phyloP scores from a whole-genome alignment of 2,113 vertebrate genomes.

The Peromyscus maniculatus region DNA sequence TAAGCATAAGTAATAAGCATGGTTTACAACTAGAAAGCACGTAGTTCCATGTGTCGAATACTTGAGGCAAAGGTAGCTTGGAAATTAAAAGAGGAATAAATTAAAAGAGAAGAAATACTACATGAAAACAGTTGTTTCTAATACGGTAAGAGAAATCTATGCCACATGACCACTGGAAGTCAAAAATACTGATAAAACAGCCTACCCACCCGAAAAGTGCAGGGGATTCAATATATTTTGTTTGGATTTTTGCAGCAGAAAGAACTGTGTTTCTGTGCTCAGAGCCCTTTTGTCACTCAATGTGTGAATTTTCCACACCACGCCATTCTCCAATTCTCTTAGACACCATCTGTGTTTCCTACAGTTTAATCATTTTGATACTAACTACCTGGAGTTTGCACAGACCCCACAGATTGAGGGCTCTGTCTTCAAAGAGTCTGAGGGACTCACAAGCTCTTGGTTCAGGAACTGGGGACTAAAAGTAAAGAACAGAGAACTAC shows the following conservation, averaged over 20 bases:
- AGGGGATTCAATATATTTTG: neutral
- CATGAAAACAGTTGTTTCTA: neutral
- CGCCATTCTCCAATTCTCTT: neutral
- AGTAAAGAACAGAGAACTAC: neutral
- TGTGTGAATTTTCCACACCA: neutral
- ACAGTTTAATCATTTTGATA: neutral
- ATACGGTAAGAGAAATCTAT: neutral
- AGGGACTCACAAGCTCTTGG: neutral
- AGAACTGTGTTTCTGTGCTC: neutral
- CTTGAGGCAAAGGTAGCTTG: slow-evolving; percentile 28
- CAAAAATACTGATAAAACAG: neutral
- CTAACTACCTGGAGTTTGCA: neutral
- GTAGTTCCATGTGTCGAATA: neutral
- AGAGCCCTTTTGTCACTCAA: neutral
- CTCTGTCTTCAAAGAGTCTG: neutral
- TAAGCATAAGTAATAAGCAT: neutral
- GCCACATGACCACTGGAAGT: neutral
- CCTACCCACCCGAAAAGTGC: neutral
- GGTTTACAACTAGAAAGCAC: neutral
- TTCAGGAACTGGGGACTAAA: neutral
- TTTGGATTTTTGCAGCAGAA: neutral
- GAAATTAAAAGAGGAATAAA: neutral
- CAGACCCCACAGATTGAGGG: neutral
- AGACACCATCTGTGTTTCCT: neutral
- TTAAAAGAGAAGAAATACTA: slow-evolving; percentile 7